A percentile compares a stretch with the other conserved stretches of the same genome.
Evolutionary conservation across 2,113 vertebrate genomes (phyloP).

Genomic region (Platycercus adscitus): DNA sequence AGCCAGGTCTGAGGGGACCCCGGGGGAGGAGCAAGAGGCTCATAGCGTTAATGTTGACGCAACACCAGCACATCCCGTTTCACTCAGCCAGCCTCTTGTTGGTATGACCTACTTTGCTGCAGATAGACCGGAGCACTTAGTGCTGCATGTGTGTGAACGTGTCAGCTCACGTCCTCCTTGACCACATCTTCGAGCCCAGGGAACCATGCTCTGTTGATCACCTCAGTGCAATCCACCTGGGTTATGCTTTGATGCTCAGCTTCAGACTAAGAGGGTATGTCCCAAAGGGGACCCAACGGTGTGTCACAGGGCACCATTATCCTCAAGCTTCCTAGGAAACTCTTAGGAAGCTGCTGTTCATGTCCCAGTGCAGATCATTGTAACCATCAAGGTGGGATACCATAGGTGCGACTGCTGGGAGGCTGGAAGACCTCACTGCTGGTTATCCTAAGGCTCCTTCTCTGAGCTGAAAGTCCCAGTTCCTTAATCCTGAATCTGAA

Average conservation of each 20-base stretch:
- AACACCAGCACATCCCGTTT: background rate
- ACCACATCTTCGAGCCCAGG: background rate
- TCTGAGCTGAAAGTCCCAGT: background rate
- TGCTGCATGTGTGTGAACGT: background rate
- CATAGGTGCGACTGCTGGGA: background rate
- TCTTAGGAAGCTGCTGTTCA: background rate
- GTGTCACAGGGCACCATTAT: fast-evolving
- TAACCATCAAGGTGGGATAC: background rate
- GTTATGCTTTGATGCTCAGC: background rate
- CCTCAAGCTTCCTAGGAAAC: background rate
- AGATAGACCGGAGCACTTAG: background rate
- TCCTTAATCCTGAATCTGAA: background rate
- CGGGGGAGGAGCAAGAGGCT: background rate
- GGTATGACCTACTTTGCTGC: background rate
- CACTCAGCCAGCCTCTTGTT: background rate
- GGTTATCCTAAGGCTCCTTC: background rate
- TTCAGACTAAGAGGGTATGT: background rate
- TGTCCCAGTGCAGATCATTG: background rate
- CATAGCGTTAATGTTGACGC: background rate
- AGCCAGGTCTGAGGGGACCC: background rate
- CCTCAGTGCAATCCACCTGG: background rate
- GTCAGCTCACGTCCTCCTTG: background rate
- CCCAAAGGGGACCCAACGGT: background rate
- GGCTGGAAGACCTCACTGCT: background rate
- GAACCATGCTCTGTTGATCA: background rate